Evolutionary conservation across 1,140 invertebrate species (phyloP), one percentile per base, ranked within the genome.

Genomic region (Cydia fagiglandana): DNA sequence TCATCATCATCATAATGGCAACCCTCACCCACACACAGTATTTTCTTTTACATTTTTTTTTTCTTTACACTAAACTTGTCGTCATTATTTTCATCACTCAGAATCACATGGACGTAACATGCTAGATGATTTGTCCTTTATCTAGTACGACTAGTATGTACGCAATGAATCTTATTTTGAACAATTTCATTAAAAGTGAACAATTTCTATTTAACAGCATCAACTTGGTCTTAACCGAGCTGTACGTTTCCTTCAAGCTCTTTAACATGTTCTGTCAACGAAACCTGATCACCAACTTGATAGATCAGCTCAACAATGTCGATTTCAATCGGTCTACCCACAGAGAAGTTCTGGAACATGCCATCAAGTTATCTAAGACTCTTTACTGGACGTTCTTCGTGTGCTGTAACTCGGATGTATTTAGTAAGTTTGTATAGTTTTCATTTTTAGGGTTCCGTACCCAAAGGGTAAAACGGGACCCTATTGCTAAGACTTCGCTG

Each of bases 221-320:
- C 66, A 85, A 85, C 77, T 75, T 85, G 74, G 47, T 84, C 73
- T 20, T 83, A 24, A 84, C 82, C 20, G 83, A 84, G 74, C 47
- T 82, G 50, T 75, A 80, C 75, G 79, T 78, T 64, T 80, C 79
- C 1, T 34, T 81, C 30, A 84, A 81, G 74, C 82, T 85, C 13
- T 64, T 82, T 30, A 75, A 81, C 80, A 79, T 83, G 53, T 76
- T 74, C 73, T 77, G 79, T 34, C 82, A 78, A 28, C 75, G 80
- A 28, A 64, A 79, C 70, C 45, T 79, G 75, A 34, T 85, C 30
- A 79, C 24, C 15, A 45, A 82, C 64, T 77, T 85, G 68, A 15
- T 73, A 15, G 56, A 78, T 24, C 75, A 83, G 74, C 77, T 85
- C 6, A 78, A 70, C 68, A 75, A 77, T 20, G 75, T 77, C 41